Evolutionary conservation across 2,888 invertebrate genomes (phyloP), one percentile per base, ranked within the genome.

Genomic region (Archips crataeganus): DNA sequence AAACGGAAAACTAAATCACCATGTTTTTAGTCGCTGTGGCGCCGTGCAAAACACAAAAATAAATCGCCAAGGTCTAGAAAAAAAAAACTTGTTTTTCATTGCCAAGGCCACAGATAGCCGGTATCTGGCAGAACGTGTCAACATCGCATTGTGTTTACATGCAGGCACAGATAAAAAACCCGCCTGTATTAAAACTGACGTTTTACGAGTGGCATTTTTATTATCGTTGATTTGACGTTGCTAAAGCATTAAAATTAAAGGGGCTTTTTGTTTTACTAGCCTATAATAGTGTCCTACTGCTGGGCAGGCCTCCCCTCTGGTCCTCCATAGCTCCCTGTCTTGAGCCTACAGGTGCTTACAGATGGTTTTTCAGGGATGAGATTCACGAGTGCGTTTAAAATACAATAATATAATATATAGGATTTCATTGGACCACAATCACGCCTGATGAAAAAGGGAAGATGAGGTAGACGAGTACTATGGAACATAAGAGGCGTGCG

Each of bases 91-190:
- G 88, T 89, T 90, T 88, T 94, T 93, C 94, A 94, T 86, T 94
- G 94, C 84, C 95, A 95, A 95, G 94, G 95, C 90, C 94, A 92
- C 79, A 91, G 89, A 93, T 91, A 93, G 90, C 88, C 87, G 85
- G 85, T 91, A 92, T 92, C 90, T 82, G 77, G 79, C 81, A 83
- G 82, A 85, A 85, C 89, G 87, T 90, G 93, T 92, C 92, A 92
- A 90, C 89, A 90, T 78, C 79, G 81, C 84, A 83, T 85, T 87
- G 82, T 91, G 90, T 93, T 90, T 92, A 91, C 90, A 89, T 90
- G 87, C 85, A 80, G 80, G 79, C 78, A 74, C 77, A 84, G 87
- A 93, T 89, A 76, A 75, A 75, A 74, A 71, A 63, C 60, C 39
- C 23, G 59, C 59, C 47, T 39, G 59, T 36, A 47, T 54, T 49